Evolutionary conservation across 1,140 invertebrate genomes (phyloP).

Genomic region (Drosophila kohkoa): DNA sequence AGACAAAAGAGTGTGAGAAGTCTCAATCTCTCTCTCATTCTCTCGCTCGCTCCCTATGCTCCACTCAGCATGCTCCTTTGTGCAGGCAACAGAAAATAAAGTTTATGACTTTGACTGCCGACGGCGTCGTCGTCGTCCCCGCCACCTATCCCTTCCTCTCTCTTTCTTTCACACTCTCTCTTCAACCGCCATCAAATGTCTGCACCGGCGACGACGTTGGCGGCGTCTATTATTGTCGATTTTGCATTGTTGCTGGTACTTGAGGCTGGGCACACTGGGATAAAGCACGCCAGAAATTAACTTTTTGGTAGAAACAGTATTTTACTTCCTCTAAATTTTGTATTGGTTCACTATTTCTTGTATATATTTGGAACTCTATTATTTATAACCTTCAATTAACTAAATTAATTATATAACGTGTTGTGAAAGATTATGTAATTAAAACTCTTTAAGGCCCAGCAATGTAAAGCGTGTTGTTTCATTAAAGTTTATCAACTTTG

Average conservation of each 20-base stretch:
- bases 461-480: no score
- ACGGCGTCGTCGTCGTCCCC: constrained; percentile 49
- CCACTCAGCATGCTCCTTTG: constrained; percentile 67
- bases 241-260: constrained; percentile 61
- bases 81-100: constrained; percentile 82
- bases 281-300: background rate
- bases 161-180: background rate
- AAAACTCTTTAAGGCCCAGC: no score
- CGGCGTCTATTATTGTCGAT: constrained; percentile 73
- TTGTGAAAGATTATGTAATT: no score
- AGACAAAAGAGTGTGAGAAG: constrained; percentile 47
- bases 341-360: no score
- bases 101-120: constrained; percentile 81
- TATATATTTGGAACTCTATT: no score
- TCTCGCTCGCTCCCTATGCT: constrained; percentile 28
- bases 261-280: constrained; percentile 44
- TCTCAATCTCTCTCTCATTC: constrained; percentile 28
- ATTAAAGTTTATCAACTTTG: background rate
- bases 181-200: constrained; percentile 38
- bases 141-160: background rate
- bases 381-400: no score
- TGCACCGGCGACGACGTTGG: constrained; percentile 61
- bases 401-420: no score
- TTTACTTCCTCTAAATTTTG: no score
- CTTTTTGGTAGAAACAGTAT: no score